Evolutionary conservation across 2,888 invertebrate genomes (phyloP).

Genomic region (Eristalis intricaria): DNA sequence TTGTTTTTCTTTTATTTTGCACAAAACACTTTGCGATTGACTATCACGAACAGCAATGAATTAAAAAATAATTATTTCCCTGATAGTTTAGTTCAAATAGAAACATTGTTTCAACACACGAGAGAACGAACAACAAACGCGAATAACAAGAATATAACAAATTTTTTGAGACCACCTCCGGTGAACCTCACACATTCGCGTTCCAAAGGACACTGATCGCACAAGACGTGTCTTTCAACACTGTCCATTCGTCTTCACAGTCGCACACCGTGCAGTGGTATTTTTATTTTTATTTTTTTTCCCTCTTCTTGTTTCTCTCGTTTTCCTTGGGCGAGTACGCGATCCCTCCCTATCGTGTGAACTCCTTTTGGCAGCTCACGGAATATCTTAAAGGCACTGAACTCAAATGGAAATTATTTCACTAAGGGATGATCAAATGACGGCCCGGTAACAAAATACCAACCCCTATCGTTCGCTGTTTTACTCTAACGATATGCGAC

Average conservation of each 20-base stretch:
- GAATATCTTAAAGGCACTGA: conserved; percentile 20
- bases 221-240: background rate
- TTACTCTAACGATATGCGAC: conserved; percentile 18
- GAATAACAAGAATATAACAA: background rate
- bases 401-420: conserved; percentile 14
- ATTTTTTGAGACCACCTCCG: conserved; percentile 20
- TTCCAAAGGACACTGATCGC: conserved; percentile 56
- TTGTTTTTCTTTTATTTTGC: background rate
- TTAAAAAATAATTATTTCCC: background rate
- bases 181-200: conserved; percentile 40
- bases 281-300: background rate
- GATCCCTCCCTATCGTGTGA: conserved; percentile 56
- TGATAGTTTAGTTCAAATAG: background rate
- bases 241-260: conserved; percentile 7
- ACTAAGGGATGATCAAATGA: conserved; percentile 10
- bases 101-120: background rate
- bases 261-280: conserved; percentile 6
- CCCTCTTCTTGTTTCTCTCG: background rate
- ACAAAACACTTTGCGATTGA: background rate
- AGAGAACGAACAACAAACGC: background rate
- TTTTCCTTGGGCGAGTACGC: background rate
- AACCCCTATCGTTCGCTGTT: background rate
- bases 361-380: conserved; percentile 11
- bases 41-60: background rate
- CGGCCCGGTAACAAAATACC: background rate